Evolutionary conservation across 2,888 invertebrate species (phyloP).

Genomic region (Galerucella pusilla): DNA sequence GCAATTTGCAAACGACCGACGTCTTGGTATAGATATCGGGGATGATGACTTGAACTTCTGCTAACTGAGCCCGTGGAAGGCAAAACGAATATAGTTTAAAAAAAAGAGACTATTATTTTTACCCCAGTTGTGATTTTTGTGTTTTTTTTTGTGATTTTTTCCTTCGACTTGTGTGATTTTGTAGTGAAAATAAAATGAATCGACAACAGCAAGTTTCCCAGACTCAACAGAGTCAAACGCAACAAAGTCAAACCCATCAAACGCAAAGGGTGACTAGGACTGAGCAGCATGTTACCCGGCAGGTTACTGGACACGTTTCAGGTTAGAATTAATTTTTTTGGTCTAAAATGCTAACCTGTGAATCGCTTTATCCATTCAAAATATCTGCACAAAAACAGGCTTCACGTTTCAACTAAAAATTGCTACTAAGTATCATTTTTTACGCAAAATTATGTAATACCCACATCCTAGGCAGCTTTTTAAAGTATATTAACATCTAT

Average conservation of each 20-base stretch:
- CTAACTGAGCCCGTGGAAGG: conserved; percentile 71
- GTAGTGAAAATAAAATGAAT: conserved; percentile 73
- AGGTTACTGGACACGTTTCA: conserved; percentile 79
- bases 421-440: not conserved
- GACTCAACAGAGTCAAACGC: conserved; percentile 65
- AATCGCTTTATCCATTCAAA: not conserved
- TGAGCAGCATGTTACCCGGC: conserved; percentile 83
- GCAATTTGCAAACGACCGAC: conserved; percentile 94
- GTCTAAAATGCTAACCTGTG: not conserved
- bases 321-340: conserved; percentile 64
- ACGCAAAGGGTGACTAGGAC: conserved; percentile 75
- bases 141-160: conserved; percentile 57
- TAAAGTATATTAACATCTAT: too few relatives aligned
- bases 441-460: too few relatives aligned
- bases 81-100: conserved; percentile 49
- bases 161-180: conserved; percentile 56
- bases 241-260: conserved; percentile 65
- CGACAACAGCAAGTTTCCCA: conserved; percentile 72
- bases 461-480: too few relatives aligned
- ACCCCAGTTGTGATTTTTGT: conserved; percentile 61
- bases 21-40: conserved; percentile 83
- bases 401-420: not conserved
- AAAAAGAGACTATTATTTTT: conserved; percentile 56
- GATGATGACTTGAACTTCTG: conserved; percentile 82
- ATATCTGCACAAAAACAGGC: not conserved